Percentiles rank a stretch among this genome's conserved stretches.
phyloP scores from a whole-genome alignment of 1,140 invertebrate species.

The Lethrus apterus region DNA sequence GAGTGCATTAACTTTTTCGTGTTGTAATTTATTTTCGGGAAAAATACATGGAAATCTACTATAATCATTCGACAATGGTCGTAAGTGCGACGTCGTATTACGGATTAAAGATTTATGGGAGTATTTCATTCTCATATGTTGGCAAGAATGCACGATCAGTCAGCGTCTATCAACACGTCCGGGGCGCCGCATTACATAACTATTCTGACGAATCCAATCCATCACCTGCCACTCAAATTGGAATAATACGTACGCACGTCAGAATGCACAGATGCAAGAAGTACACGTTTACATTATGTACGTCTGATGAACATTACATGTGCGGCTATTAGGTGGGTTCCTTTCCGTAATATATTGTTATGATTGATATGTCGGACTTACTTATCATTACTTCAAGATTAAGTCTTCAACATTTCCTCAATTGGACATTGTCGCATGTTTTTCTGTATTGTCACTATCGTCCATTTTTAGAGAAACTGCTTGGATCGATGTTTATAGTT shows the following conservation, averaged over 20 bases:
- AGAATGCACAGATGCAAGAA: slow-evolving; percentile 8
- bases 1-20: slow-evolving; percentile 21
- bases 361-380: no score
- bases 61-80: slow-evolving; percentile 19
- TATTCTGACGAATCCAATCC: slow-evolving; percentile 21
- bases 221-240: slow-evolving; percentile 19
- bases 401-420: no score
- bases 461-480: no score
- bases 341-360: not conserved
- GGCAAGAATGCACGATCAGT: slow-evolving; percentile 15
- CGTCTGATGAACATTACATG: not conserved
- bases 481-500: no score
- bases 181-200: slow-evolving; percentile 18
- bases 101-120: slow-evolving; percentile 23
- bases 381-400: no score
- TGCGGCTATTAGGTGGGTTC: no score
- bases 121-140: slow-evolving; percentile 3
- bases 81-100: slow-evolving; percentile 13
- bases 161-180: slow-evolving; percentile 19
- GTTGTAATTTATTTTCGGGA: slow-evolving; percentile 23
- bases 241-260: slow-evolving; percentile 16
- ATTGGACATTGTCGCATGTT: no score
- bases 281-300: slow-evolving; percentile 4
- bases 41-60: slow-evolving; percentile 25
- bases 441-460: no score